Conservation (phyloP, 1,140 invertebrate genomes). For the Carposina sasakii region DNA sequence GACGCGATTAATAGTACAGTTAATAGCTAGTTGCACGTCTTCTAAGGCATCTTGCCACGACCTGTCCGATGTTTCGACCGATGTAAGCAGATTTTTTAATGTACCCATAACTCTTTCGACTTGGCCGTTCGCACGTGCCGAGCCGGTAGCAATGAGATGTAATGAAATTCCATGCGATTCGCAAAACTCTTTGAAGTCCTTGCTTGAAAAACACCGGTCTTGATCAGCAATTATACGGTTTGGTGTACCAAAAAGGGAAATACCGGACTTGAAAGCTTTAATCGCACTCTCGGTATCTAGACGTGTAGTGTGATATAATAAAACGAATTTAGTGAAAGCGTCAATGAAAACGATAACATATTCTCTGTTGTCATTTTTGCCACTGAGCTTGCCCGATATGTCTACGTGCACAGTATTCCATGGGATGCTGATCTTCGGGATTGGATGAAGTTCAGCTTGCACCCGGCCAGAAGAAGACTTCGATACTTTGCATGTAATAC, state of each 20-base stretch:
- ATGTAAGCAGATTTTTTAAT: conserved; percentile 33
- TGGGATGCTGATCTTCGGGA: background rate
- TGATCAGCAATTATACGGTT: background rate
- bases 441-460: background rate
- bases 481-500: conserved; percentile 26
- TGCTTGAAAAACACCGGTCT: background rate
- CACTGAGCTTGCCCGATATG: conserved; percentile 16
- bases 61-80: background rate
- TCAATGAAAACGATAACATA: conserved; percentile 24
- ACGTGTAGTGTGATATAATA: conserved; percentile 13
- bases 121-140: conserved; percentile 22
- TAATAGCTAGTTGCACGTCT: conserved; percentile 32
- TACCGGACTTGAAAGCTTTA: background rate
- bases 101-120: background rate
- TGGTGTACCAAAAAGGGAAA: background rate
- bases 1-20: conserved; percentile 19
- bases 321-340: conserved; percentile 24
- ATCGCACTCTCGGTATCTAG: background rate
- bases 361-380: conserved; percentile 19
- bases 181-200: conserved; percentile 28
- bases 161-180: conserved; percentile 14
- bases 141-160: conserved; percentile 25
- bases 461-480: conserved; percentile 22
- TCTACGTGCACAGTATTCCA: background rate
- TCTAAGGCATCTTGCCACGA: conserved; percentile 30